phyloP scores from a whole-genome alignment of 2,113 vertebrate genomes.

The Acanthochromis polyacanthus region DNA sequence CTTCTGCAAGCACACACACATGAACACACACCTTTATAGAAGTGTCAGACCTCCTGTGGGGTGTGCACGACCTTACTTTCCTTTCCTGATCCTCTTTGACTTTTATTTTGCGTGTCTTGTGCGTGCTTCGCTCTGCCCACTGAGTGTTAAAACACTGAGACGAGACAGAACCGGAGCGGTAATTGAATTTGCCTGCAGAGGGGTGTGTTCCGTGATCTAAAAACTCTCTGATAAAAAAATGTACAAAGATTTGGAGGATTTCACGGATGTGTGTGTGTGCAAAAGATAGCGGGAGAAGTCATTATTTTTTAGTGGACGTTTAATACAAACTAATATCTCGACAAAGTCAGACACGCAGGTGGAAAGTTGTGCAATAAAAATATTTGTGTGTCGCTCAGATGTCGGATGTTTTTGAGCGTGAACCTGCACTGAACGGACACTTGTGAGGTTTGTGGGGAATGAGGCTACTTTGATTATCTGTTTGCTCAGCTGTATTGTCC shows the following conservation, averaged over 20 bases:
- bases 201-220: conserved; percentile 26
- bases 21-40: conserved; percentile 25
- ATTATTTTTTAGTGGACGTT: conserved; percentile 12
- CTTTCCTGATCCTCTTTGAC: not conserved
- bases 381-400: conserved; percentile 9
- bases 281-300: not conserved
- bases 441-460: conserved; percentile 30
- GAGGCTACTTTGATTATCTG: conserved; percentile 58
- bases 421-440: conserved; percentile 14
- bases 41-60: conserved; percentile 31
- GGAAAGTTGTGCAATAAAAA: conserved; percentile 42
- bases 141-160: conserved; percentile 12
- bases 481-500: conserved; percentile 68
- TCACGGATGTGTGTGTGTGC: not conserved
- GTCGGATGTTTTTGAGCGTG: not conserved
- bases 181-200: conserved; percentile 56
- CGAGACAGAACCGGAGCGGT: not conserved
- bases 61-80: not conserved
- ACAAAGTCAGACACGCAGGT: conserved; percentile 1
- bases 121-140: conserved; percentile 12
- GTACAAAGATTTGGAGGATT: conserved; percentile 14
- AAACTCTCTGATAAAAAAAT: conserved; percentile 20
- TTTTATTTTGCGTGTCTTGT: not conserved
- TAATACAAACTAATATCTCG: not conserved
- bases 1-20: conserved; percentile 20